Percentiles rank a stretch among this genome's conserved stretches.
phyloP scores from a whole-genome alignment of 2,113 vertebrate genomes.

The Mesitornis unicolor region DNA sequence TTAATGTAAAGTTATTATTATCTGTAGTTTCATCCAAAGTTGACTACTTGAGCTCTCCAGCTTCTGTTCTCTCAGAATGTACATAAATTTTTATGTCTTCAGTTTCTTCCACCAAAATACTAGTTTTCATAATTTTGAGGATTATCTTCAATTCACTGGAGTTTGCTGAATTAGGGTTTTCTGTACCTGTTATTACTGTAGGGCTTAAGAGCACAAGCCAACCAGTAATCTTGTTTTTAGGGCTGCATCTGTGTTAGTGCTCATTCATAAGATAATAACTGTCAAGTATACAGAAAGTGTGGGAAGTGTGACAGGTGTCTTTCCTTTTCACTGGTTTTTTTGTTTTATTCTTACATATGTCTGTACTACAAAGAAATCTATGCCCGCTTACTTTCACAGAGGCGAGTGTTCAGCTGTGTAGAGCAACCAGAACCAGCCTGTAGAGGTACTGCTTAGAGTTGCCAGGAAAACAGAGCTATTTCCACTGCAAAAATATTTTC shows the following conservation, averaged over 20 bases:
- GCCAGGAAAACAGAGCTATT: conserved; percentile 54
- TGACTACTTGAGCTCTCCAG: neutral
- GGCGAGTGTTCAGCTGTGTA: neutral
- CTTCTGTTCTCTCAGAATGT: neutral
- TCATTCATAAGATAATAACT: neutral
- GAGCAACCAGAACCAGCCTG: neutral
- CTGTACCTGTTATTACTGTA: neutral
- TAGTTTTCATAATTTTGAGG: neutral
- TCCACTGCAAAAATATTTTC: conserved; percentile 55
- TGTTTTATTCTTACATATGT: neutral
- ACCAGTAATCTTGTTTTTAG: neutral
- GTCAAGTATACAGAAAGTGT: neutral
- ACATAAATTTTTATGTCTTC: neutral
- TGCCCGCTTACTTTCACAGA: neutral
- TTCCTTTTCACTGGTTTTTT: neutral
- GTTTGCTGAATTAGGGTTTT: neutral
- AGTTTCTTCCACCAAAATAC: neutral
- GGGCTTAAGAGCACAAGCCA: neutral
- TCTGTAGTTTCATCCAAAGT: neutral
- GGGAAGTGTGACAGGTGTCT: neutral
- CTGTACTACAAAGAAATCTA: neutral
- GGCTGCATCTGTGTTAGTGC: neutral
- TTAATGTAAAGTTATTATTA: neutral
- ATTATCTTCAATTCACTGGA: neutral
- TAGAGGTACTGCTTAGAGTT: neutral